Evolutionary conservation across 2,888 invertebrate genomes (phyloP), one percentile per base, ranked within the genome.

Genomic region (Dastarcus helophoroides): DNA sequence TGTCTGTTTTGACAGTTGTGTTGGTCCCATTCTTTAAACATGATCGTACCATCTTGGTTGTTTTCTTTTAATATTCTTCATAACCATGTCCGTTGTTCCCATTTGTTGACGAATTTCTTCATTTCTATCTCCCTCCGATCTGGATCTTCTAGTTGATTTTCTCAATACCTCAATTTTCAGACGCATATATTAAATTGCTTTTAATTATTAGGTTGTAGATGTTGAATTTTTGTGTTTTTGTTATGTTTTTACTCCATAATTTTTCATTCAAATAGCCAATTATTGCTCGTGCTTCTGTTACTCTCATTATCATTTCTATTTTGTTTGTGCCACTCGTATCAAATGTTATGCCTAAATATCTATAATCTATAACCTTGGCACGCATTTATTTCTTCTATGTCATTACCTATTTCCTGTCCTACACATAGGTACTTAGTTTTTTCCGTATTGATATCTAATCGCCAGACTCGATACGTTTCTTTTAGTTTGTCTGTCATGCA

Each of bases 21-120:
- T 13, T 8, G 22, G 23, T 21, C 28, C 29, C 35, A 19, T 29
- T 10, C n/a, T 21, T 29, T 31, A 30, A 13, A 29, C 26, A 31
- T 35, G 31, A 16, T 21, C 29, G 16, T 24, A 37, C 27, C 31
- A 37, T 22, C 7, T 21, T 23, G 32, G 23, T 21, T 37, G 31
- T 32, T 34, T 13, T 4, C 12, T 29, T 6, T 29, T 22, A n/a
- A 29, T 29, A 14, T 33, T 25, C 21, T 14, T 14, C 10, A 10
- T 19, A 16, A 22, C 21, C 12, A 13, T 29, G 11, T 22, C 15
- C 22, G 24, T 17, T 8, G 30, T 3, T 14, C 19, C 21, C 22
- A 30, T 30, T 4, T 11, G 15, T 17, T 12, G 3, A 12, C 19
- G 15, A 6, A 33, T 29, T 22, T 4, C 14, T 11, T 22, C 14